Evolutionary conservation across 2,888 invertebrate genomes (phyloP).

Genomic region (Criorhina ranunculi): DNA sequence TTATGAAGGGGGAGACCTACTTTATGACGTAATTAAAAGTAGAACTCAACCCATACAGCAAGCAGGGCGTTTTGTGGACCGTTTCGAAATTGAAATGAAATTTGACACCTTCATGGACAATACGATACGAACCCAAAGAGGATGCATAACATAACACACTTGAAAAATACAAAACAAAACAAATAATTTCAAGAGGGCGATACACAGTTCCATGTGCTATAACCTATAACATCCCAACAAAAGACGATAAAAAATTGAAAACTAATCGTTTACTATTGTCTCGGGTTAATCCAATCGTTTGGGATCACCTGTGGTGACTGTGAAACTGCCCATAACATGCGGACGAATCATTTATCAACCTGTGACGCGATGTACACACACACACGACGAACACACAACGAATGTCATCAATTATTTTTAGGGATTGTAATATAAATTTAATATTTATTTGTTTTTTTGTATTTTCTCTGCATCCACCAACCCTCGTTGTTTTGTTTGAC

Average conservation of each 20-base stretch:
- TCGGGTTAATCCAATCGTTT: slow-evolving; percentile 56
- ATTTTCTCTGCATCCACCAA: slow-evolving; percentile 46
- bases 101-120: slow-evolving; percentile 59
- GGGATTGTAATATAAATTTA: slow-evolving; percentile 75
- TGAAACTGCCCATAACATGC: slow-evolving; percentile 67
- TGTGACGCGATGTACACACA: slow-evolving; percentile 35
- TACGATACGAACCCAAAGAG: slow-evolving; percentile 4
- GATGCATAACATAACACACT: slow-evolving; percentile 35
- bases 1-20: slow-evolving; percentile 44
- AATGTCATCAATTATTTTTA: slow-evolving; percentile 70
- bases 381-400: not conserved
- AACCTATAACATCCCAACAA: not conserved
- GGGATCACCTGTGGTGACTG: slow-evolving; percentile 74
- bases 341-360: slow-evolving; percentile 73
- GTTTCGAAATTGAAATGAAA: slow-evolving; percentile 64
- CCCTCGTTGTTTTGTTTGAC: slow-evolving; percentile 67
- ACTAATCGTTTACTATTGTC: slow-evolving; percentile 68
- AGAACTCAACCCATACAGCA: slow-evolving; percentile 23
- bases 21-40: slow-evolving; percentile 73
- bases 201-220: too few species aligned
- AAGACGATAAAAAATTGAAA: slow-evolving; percentile 59
- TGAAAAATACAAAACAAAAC: slow-evolving; percentile 27
- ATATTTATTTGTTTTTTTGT: slow-evolving; percentile 70
- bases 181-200: not conserved
- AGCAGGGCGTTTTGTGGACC: slow-evolving; percentile 9